phyloP scores from a whole-genome alignment of 2,888 invertebrate genomes.

The Cabera pusaria region DNA sequence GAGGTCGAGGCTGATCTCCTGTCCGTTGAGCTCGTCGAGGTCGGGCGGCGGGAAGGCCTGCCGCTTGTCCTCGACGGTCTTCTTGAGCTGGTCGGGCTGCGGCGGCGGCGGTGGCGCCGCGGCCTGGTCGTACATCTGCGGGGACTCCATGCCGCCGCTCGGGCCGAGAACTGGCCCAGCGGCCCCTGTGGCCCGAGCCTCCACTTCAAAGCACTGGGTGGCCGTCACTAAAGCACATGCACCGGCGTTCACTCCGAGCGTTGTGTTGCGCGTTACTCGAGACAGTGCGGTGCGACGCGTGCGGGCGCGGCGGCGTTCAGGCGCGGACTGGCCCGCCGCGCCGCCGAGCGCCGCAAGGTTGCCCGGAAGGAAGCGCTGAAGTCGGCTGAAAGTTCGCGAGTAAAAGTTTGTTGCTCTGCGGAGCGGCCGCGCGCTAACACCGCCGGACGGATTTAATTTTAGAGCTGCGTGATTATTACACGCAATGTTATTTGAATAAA shows the following conservation, averaged over 20 bases:
- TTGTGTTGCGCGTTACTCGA: slow-evolving; percentile 28
- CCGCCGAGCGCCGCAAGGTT: slow-evolving; percentile 58
- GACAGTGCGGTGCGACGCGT: slow-evolving; percentile 50
- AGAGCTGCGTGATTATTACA: slow-evolving; percentile 2
- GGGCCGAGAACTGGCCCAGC: slow-evolving; percentile 73
- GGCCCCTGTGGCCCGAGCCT: slow-evolving; percentile 74
- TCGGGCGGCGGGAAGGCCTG: slow-evolving; percentile 91
- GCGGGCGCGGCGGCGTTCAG: slow-evolving; percentile 59
- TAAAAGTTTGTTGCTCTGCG: slow-evolving; percentile 59
- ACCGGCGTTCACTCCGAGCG: slow-evolving; percentile 44
- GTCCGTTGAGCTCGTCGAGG: slow-evolving; percentile 94
- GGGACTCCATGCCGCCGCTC: slow-evolving; percentile 89
- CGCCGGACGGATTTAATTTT: slow-evolving; percentile 6
- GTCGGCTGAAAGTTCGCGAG: slow-evolving; percentile 66
- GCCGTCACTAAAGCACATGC: slow-evolving; percentile 72
- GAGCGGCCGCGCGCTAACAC: slow-evolving; percentile 14
- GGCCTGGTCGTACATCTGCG: slow-evolving; percentile 93
- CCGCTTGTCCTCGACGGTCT: slow-evolving; percentile 86
- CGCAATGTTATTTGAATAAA: too few species aligned
- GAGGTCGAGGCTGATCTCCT: slow-evolving; percentile 95
- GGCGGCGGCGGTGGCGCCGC: slow-evolving; percentile 85
- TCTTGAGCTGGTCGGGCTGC: slow-evolving; percentile 80
- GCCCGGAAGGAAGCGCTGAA: slow-evolving; percentile 77
- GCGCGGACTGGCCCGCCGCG: slow-evolving; percentile 66
- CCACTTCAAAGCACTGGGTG: slow-evolving; percentile 78